These are phyloP conservation scores for Drosophila limbata DNA, from an alignment of 2,888 invertebrate species.

Conservation along the genomic window DNA sequence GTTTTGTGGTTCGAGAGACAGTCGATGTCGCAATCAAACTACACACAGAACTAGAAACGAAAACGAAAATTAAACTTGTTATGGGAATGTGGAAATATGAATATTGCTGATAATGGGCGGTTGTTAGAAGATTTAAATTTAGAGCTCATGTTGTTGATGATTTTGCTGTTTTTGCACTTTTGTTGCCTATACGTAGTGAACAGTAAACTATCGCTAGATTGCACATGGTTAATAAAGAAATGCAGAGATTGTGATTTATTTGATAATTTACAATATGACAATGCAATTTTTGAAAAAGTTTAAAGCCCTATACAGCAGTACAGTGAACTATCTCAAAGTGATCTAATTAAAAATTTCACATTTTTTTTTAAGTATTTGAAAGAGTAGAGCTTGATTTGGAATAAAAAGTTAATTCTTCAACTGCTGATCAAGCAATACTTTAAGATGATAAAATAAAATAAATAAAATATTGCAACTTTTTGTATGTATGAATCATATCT, in stretches of 20 bases:
- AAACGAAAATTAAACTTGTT: constrained; percentile 40
- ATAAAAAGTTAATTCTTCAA: background rate
- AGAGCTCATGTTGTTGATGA: background rate
- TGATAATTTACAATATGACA: no score
- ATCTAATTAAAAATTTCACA: background rate
- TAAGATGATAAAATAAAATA: background rate
- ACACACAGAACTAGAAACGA: constrained; percentile 9
- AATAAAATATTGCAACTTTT: no score
- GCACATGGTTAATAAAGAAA: background rate
- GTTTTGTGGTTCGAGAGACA: background rate
- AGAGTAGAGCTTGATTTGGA: background rate
- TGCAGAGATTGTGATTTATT: background rate
- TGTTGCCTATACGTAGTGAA: background rate
- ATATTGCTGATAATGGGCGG: constrained; percentile 25
- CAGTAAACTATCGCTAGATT: constrained; percentile 1
- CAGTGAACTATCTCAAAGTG: background rate
- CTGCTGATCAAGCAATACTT: background rate
- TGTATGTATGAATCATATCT: no score
- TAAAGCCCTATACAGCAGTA: background rate
- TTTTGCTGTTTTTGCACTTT: constrained; percentile 5
- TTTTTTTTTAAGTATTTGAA: no score
- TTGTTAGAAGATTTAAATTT: constrained; percentile 4
- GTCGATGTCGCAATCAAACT: constrained; percentile 11
- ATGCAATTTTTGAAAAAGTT: no score
- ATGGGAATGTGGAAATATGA: constrained; percentile 1